These are phyloP conservation scores for Discoglossus pictus DNA, from an alignment of 2,797 vertebrate genomes.

Conservation along the genomic window DNA sequence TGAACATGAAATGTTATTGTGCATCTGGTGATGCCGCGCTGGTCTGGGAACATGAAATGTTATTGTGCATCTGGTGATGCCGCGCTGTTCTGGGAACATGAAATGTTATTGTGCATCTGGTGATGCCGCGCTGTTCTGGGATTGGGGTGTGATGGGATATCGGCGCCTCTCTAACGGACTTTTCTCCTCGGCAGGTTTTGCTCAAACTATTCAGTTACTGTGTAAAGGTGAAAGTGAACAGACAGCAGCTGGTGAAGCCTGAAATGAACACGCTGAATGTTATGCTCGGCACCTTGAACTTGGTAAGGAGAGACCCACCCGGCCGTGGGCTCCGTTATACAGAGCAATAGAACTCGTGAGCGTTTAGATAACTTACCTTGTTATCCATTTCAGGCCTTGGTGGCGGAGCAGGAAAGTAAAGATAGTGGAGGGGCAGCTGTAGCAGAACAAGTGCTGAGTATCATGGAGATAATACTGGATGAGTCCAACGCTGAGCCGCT, in stretches of 20 bases:
- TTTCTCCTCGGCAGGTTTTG: slow-evolving; percentile 79
- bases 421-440: slow-evolving; percentile 95
- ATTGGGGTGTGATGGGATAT: too few species aligned
- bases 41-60: too few species aligned
- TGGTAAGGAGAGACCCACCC: slow-evolving; percentile 71
- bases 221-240: slow-evolving; percentile 96
- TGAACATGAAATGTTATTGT: too few species aligned
- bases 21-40: too few species aligned
- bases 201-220: slow-evolving; percentile 97
- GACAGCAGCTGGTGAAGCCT: slow-evolving; percentile 93
- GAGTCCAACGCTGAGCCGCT: slow-evolving; percentile 95
- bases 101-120: too few species aligned
- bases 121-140: neutral
- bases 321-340: too few species aligned
- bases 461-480: slow-evolving; percentile 98
- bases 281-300: slow-evolving; percentile 96
- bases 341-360: too few species aligned
- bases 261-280: slow-evolving; percentile 99
- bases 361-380: too few species aligned
- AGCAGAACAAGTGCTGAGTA: slow-evolving; percentile 96
- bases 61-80: too few species aligned
- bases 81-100: too few species aligned
- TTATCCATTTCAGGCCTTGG: slow-evolving; percentile 86
- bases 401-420: slow-evolving; percentile 97
- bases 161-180: too few species aligned